A percentile compares a stretch with the other conserved stretches of the same genome.
Conservation (phyloP, 2,113 vertebrate species). For the Oreochromis spilurus region DNA sequence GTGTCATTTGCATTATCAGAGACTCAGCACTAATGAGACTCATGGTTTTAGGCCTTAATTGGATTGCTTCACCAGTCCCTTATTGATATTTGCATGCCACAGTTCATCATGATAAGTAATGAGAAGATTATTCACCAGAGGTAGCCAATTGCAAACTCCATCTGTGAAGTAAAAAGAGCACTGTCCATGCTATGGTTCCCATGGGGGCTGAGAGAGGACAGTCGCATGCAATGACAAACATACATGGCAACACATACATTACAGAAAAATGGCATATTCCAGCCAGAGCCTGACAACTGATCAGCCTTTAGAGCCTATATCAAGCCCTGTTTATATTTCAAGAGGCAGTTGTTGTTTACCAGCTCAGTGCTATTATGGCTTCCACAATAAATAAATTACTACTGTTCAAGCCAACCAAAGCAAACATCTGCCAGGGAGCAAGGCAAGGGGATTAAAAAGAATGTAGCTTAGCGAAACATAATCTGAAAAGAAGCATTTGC, state of each 20-base stretch:
- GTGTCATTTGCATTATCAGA: slow-evolving; percentile 76
- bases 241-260: not conserved
- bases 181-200: slow-evolving; percentile 40
- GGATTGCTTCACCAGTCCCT: slow-evolving; percentile 75
- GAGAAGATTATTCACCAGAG: slow-evolving; percentile 77
- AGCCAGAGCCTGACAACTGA: not conserved
- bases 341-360: slow-evolving; percentile 34
- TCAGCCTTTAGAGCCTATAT: not conserved
- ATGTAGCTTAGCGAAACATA: slow-evolving; percentile 15
- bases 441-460: slow-evolving; percentile 49
- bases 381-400: slow-evolving; percentile 43
- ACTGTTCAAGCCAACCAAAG: slow-evolving; percentile 15
- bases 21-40: slow-evolving; percentile 75
- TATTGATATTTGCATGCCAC: slow-evolving; percentile 78
- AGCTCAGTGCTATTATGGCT: slow-evolving; percentile 15
- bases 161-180: slow-evolving; percentile 52
- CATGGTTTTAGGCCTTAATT: slow-evolving; percentile 75
- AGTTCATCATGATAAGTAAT: slow-evolving; percentile 82
- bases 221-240: slow-evolving; percentile 21
- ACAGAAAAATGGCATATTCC: not conserved
- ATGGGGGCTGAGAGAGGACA: not conserved
- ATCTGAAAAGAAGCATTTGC: slow-evolving; percentile 33
- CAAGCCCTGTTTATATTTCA: slow-evolving; percentile 23
- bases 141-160: slow-evolving; percentile 70
- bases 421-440: slow-evolving; percentile 44